These are phyloP conservation scores for Euglossa dilemma DNA, from an alignment of 1,140 invertebrate species.

Conservation along the genomic window DNA sequence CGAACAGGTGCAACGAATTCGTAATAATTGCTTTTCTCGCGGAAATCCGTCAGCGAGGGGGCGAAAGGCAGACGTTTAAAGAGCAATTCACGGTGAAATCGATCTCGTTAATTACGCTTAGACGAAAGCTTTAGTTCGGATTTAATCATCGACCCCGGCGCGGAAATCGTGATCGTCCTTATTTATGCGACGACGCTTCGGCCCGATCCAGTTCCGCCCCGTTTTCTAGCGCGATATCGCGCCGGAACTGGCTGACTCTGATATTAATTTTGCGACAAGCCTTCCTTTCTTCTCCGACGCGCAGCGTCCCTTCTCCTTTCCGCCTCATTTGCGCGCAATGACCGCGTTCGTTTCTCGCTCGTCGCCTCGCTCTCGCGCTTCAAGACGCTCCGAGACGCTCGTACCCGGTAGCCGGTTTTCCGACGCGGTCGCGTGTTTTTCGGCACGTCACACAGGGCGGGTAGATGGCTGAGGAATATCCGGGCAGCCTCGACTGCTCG, in stretches of 20 bases:
- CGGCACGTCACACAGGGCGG: neutral
- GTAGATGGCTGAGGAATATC: neutral
- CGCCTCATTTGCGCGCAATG: conserved; percentile 16
- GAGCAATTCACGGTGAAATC: neutral
- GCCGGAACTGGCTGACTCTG: neutral
- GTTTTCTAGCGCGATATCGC: neutral
- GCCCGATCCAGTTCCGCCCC: neutral
- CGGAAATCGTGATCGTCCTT: neutral
- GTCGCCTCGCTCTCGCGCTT: no score
- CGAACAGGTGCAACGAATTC: neutral
- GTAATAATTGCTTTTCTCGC: neutral
- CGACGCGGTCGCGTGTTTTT: neutral
- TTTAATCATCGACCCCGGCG: conserved; percentile 8
- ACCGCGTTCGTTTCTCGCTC: neutral
- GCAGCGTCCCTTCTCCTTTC: conserved; percentile 16
- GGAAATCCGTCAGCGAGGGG: no score
- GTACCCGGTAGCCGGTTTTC: neutral
- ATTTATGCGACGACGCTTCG: conserved; percentile 9
- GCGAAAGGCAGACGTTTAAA: neutral
- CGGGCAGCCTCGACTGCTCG: neutral
- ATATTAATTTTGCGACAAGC: conserved; percentile 41
- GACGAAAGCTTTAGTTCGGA: neutral
- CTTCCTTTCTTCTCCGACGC: conserved; percentile 17
- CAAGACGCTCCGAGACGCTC: neutral
- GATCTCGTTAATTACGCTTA: conserved; percentile 17